Evolutionary conservation across 2,113 vertebrate species (phyloP), one percentile per base, ranked within the genome.

Genomic region (Alaudala cheleensis): DNA sequence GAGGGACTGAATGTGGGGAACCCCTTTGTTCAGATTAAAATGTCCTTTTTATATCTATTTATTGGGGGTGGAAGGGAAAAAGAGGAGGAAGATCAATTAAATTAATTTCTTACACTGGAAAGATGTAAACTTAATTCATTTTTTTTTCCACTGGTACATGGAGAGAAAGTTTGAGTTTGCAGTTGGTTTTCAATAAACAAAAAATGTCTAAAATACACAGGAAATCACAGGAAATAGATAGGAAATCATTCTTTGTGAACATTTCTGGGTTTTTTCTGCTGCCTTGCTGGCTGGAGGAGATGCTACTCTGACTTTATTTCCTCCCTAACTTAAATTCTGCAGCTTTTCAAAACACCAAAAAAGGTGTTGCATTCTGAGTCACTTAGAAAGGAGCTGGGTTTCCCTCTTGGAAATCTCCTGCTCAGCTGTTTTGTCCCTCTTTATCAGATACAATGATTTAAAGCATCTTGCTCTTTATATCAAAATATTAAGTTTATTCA

Each of bases 61-160:
- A 19, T n/a, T 0, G 1, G 14, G 31, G 40, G 40, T n/a, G 40
- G 16, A 5, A 2, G 4, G 5, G 13, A 10, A 2, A 11, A 13
- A 24, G 71, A 44, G 9, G 61, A 61, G 13, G 26, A 69, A 86
- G 10, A 39, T 65, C 34, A 56, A 83, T 50, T 9, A 60, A 14
- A 28, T 56, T 65, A 9, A 37, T 83, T 92, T 58, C 0, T 81
- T 65, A 81, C 58, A 9, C 31, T 66, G 58, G 45, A 37, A 66
- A 77, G 13, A 24, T 12, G 8, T n/a, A 40, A 31, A 25, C 23
- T 47, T 61, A 10, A 19, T 58, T 84, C 1, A 8, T 74, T 74
- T 73, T 70, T 86, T 64, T 37, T 37, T 37, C 18, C 18, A 26
- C 20, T 65, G 64, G 10, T 37, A 45, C 9, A 6, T 33, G 60